These are phyloP conservation scores for Syngnathus typhle DNA, from an alignment of 2,113 vertebrate species.

Conservation along the genomic window DNA sequence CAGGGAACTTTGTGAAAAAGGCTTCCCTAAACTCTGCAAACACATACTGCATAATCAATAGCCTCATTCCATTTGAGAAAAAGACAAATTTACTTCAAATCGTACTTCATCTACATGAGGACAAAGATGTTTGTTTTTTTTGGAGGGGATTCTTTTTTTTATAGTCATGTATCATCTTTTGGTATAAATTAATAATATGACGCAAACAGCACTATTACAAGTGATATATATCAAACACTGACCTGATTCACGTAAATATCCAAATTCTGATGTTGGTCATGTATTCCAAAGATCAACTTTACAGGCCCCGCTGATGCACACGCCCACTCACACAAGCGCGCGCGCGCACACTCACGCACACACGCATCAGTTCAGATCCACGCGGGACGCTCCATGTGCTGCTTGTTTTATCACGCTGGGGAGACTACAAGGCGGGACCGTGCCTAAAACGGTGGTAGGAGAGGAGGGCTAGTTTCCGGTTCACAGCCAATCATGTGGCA, in stretches of 20 bases:
- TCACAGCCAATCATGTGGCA: slow-evolving; percentile 56
- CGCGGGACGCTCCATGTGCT: slow-evolving; percentile 31
- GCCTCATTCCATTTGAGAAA: no score
- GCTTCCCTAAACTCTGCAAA: background rate
- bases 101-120: no score
- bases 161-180: background rate
- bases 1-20: background rate
- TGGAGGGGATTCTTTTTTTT: background rate
- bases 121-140: background rate
- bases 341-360: slow-evolving; percentile 26
- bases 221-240: slow-evolving; percentile 20
- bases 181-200: background rate
- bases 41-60: background rate
- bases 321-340: slow-evolving; percentile 38
- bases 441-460: slow-evolving; percentile 71
- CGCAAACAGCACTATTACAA: background rate
- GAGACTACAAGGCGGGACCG: slow-evolving; percentile 41
- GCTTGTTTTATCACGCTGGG: slow-evolving; percentile 58
- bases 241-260: slow-evolving; percentile 56
- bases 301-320: slow-evolving; percentile 33
- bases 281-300: slow-evolving; percentile 40
- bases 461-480: slow-evolving; percentile 75
- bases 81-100: no score
- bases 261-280: slow-evolving; percentile 25
- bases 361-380: slow-evolving; percentile 35